Conservation (phyloP, 2,113 vertebrate species). For the Daphoenositta chrysoptera region DNA sequence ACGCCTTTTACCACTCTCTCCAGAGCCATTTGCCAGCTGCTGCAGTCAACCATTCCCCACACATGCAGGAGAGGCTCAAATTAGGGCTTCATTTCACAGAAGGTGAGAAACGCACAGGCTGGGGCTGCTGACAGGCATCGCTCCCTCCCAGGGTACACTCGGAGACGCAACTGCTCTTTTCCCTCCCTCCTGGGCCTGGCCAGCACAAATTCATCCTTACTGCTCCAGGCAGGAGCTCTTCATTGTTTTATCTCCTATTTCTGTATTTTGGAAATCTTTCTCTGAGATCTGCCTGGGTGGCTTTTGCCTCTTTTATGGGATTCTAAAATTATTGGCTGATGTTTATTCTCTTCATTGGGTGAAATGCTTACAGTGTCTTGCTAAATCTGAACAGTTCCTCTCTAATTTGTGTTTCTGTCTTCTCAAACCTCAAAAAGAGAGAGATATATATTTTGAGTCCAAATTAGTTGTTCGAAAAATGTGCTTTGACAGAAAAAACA, state of each 20-base stretch:
- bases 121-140: background rate
- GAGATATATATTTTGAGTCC: background rate
- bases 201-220: background rate
- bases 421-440: background rate
- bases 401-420: constrained; percentile 38
- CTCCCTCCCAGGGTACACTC: background rate
- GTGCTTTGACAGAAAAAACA: background rate
- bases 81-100: background rate
- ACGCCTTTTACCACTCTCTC: background rate
- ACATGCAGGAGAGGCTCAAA: background rate
- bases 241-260: background rate
- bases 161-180: background rate
- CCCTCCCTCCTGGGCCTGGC: background rate
- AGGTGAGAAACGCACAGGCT: background rate
- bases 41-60: background rate
- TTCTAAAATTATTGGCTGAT: background rate
- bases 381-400: background rate
- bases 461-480: constrained; percentile 13
- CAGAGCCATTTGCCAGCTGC: constrained; percentile 45
- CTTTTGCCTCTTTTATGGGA: background rate
- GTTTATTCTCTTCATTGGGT: background rate
- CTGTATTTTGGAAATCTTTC: background rate
- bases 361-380: background rate
- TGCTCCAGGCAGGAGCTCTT: background rate
- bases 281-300: background rate